A percentile compares a stretch with the other conserved stretches of the same genome.
Conservation (phyloP, 2,888 invertebrate genomes). For the Chaitophorus viminalis region DNA sequence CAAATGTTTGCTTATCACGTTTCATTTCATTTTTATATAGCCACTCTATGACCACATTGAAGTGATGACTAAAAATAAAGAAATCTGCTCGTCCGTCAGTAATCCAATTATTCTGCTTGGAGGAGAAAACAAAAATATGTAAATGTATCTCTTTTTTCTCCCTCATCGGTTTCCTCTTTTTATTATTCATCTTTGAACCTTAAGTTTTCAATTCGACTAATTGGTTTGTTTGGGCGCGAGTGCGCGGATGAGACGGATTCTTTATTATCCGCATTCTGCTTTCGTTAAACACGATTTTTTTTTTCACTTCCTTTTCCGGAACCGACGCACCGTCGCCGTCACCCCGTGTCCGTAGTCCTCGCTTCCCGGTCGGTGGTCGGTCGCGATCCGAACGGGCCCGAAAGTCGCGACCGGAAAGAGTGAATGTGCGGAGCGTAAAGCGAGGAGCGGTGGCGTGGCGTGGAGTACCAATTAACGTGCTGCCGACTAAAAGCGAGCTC, state of each 20-base stretch:
- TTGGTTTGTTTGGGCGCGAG: slow-evolving; percentile 39
- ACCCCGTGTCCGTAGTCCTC: background rate
- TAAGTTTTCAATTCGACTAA: slow-evolving; percentile 57
- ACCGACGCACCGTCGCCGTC: background rate
- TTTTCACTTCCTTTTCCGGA: slow-evolving; percentile 6
- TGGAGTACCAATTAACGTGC: slow-evolving; percentile 54
- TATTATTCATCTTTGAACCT: slow-evolving; percentile 50
- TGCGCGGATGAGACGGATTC: background rate
- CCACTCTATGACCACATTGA: too few relatives aligned
- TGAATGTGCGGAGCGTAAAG: background rate
- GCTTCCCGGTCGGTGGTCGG: background rate
- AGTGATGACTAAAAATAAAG: too few relatives aligned
- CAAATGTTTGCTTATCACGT: background rate
- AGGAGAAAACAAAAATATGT: slow-evolving; percentile 10
- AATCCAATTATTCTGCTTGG: slow-evolving; percentile 34
- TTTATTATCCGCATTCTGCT: background rate
- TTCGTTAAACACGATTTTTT: slow-evolving; percentile 39
- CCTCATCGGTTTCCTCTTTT: background rate
- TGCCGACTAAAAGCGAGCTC: slow-evolving; percentile 30
- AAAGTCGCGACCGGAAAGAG: background rate
- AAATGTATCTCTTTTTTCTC: background rate
- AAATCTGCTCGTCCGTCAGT: background rate
- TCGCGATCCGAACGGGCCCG: background rate
- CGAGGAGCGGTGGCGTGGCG: background rate
- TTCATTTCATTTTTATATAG: background rate